Evolutionary conservation across 2,797 vertebrate genomes (phyloP).

Genomic region (Pempheris klunzingeri): DNA sequence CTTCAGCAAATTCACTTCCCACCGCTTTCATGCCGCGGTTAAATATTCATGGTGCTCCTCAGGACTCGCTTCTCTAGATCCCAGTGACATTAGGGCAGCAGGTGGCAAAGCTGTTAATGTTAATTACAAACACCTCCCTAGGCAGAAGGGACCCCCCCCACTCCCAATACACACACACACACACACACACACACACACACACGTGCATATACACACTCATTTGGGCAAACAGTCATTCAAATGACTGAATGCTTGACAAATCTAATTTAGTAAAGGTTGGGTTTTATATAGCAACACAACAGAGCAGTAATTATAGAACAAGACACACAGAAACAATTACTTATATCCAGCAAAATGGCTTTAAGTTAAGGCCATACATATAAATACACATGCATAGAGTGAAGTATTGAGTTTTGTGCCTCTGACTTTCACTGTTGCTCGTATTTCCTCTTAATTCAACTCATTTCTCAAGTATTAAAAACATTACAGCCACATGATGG

Average conservation of each 20-base stretch:
- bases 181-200: not conserved
- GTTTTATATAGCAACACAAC: slow-evolving; percentile 1
- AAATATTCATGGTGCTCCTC: slow-evolving; percentile 79
- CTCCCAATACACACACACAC: slow-evolving; percentile 5
- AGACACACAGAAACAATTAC: slow-evolving; percentile 4
- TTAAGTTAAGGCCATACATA: not conserved
- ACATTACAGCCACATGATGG: slow-evolving; percentile 53
- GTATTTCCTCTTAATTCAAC: slow-evolving; percentile 38
- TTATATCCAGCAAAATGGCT: not conserved
- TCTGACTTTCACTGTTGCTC: not conserved
- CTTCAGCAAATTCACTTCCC: slow-evolving; percentile 27
- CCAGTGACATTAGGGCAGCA: slow-evolving; percentile 81
- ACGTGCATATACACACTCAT: not conserved
- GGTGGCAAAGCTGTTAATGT: slow-evolving; percentile 76
- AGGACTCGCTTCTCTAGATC: slow-evolving; percentile 59
- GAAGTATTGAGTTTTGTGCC: no score
- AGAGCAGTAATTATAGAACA: slow-evolving; percentile 9
- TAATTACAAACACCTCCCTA: slow-evolving; percentile 71
- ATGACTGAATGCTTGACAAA: slow-evolving; percentile 19
- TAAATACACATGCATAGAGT: not conserved
- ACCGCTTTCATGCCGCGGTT: slow-evolving; percentile 55
- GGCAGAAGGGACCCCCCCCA: slow-evolving; percentile 45
- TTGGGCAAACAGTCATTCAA: not conserved
- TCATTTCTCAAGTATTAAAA: slow-evolving; percentile 33
- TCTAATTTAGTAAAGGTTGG: not conserved